Percentiles rank a stretch among this genome's conserved stretches.
Evolutionary conservation across 2,888 invertebrate species (phyloP).

Genomic region (Amphipoea lucens): DNA sequence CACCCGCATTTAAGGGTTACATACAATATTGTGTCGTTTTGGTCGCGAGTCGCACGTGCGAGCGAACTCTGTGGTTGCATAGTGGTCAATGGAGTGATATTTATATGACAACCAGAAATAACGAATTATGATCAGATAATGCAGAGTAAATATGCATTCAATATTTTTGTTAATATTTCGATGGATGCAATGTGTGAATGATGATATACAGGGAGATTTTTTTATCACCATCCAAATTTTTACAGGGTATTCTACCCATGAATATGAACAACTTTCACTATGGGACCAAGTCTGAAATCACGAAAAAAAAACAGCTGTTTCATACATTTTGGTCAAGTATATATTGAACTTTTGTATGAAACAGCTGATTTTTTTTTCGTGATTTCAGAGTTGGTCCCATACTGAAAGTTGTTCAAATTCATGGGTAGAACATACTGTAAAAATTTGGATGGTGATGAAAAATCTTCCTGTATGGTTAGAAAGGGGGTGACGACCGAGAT

Average conservation of each 20-base stretch:
- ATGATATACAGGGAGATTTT: background rate
- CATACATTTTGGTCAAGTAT: no score
- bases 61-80: conserved; percentile 12
- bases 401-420: no score
- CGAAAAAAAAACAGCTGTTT: no score
- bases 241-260: no score
- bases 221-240: no score
- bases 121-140: background rate
- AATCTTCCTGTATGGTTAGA: background rate
- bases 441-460: no score
- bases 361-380: no score
- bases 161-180: background rate
- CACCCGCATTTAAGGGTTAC: conserved; percentile 49
- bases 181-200: background rate
- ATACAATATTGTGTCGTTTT: conserved; percentile 38
- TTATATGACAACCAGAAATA: conserved; percentile 26
- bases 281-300: no score
- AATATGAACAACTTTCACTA: no score
- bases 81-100: conserved; percentile 36
- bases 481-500: background rate
- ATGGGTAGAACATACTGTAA: no score
- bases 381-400: no score
- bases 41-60: conserved; percentile 12
- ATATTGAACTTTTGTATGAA: no score
- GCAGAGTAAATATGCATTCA: background rate